phyloP scores from a whole-genome alignment of 2,113 vertebrate genomes.

The Pseudopodoces humilis region DNA sequence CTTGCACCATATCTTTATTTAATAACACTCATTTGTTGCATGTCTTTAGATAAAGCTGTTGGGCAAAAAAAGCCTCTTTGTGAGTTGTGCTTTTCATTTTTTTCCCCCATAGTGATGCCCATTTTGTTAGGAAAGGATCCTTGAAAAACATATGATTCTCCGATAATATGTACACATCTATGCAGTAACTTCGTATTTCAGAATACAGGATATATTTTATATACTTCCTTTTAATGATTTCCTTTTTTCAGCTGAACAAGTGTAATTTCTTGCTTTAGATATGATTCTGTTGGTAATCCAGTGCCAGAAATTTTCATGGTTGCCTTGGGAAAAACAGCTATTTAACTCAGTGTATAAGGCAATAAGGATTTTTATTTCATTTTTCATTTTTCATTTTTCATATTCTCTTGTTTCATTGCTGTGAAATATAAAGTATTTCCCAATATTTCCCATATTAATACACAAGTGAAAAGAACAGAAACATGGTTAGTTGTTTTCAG shows the following conservation, averaged over 20 bases:
- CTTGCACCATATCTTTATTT: neutral
- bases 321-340: neutral
- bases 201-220: neutral
- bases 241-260: conserved; percentile 16
- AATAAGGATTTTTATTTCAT: neutral
- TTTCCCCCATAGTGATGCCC: neutral
- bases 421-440: neutral
- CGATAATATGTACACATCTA: neutral
- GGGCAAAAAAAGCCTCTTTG: neutral
- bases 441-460: neutral
- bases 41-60: neutral
- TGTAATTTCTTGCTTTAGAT: conserved; percentile 25
- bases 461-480: neutral
- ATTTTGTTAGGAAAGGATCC: neutral
- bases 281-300: neutral
- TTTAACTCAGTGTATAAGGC: neutral
- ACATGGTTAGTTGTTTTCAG: neutral
- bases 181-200: neutral
- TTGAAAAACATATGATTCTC: neutral
- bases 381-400: neutral
- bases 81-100: neutral
- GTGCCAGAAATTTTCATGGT: neutral
- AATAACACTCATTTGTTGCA: neutral
- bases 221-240: neutral
- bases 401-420: neutral